Percentiles rank a stretch among this genome's conserved stretches.
These are phyloP conservation scores for Furcula furcula DNA, from an alignment of 2,888 invertebrate species.

Conservation along the genomic window DNA sequence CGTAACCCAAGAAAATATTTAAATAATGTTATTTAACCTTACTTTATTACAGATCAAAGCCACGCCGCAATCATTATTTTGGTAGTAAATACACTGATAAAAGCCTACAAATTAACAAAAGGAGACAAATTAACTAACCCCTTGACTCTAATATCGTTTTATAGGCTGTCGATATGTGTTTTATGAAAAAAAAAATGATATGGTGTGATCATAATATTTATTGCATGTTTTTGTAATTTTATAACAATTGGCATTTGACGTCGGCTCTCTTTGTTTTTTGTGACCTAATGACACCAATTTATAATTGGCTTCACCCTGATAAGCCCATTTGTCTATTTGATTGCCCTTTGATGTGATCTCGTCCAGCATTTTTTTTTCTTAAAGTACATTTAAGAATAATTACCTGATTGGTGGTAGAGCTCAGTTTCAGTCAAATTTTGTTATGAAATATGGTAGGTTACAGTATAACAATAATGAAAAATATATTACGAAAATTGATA, in stretches of 20 bases:
- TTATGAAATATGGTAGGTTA: too few relatives aligned
- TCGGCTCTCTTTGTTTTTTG: not conserved
- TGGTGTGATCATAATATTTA: conserved; percentile 6
- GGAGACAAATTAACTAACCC: not conserved
- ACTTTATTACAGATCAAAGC: conserved; percentile 2
- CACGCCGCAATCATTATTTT: conserved; percentile 1
- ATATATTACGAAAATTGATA: too few relatives aligned
- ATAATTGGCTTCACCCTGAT: conserved; percentile 8
- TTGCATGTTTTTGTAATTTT: conserved; percentile 8
- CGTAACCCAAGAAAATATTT: too few relatives aligned
- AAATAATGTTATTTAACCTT: too few relatives aligned
- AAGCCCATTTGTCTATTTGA: too few relatives aligned
- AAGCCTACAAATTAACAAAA: not conserved
- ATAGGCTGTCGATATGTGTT: conserved; percentile 4
- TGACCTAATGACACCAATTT: conserved; percentile 14
- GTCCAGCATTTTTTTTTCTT: conserved; percentile 1
- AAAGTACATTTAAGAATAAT: not conserved
- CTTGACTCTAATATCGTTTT: not conserved
- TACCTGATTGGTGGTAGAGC: too few relatives aligned
- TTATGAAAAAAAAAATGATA: conserved; percentile 2
- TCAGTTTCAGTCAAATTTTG: too few relatives aligned
- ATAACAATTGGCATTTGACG: conserved; percentile 1
- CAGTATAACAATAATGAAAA: too few relatives aligned
- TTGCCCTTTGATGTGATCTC: conserved; percentile 23
- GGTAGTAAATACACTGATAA: not conserved